Conservation (phyloP, 2,113 vertebrate species). For the Macaca mulatta region DNA sequence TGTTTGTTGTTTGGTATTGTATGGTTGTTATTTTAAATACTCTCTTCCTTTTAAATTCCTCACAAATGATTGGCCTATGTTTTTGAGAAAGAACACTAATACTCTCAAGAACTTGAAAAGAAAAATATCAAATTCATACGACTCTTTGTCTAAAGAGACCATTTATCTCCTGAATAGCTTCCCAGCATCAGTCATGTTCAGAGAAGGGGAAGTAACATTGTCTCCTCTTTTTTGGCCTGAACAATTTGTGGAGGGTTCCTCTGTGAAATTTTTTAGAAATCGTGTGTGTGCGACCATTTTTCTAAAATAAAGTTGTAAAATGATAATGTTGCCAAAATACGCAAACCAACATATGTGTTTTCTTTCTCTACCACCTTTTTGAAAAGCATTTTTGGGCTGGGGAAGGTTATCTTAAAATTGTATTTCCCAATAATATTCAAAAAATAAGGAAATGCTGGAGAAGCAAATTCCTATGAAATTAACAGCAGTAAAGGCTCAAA, state of each 20-base stretch:
- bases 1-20: neutral
- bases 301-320: neutral
- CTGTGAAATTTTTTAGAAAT: neutral
- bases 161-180: slow-evolving; percentile 29
- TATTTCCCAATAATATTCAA: neutral
- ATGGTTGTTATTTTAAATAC: slow-evolving; percentile 1
- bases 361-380: neutral
- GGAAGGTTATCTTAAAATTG: neutral
- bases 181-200: neutral
- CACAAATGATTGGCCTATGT: slow-evolving; percentile 40
- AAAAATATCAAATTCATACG: neutral
- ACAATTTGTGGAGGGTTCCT: neutral
- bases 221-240: neutral
- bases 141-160: slow-evolving; percentile 22
- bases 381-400: neutral
- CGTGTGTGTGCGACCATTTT: neutral
- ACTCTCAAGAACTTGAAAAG: slow-evolving; percentile 40
- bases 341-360: neutral
- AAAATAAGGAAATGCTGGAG: neutral
- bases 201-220: neutral
- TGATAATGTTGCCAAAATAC: neutral
- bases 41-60: slow-evolving; percentile 14
- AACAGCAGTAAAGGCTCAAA: neutral
- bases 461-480: neutral
- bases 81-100: slow-evolving; percentile 47